Evolutionary conservation across 1,140 invertebrate genomes (phyloP).

Genomic region (Aphaenogaster ashmeadi): DNA sequence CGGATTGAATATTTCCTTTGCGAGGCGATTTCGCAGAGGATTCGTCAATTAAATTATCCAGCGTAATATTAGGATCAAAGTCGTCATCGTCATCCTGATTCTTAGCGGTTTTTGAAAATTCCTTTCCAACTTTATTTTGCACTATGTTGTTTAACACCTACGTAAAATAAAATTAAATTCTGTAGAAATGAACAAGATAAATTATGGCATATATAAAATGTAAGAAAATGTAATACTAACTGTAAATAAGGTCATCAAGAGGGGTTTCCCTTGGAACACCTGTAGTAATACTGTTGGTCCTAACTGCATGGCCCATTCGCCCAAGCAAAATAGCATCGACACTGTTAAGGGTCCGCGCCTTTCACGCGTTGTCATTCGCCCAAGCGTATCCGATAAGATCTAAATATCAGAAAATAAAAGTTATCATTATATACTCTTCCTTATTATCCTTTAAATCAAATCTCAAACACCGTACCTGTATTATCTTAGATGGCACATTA

Average conservation of each 20-base stretch:
- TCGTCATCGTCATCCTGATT: slow-evolving; percentile 87
- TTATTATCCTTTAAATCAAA: slow-evolving; percentile 18
- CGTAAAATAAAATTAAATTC: slow-evolving; percentile 16
- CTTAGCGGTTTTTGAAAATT: slow-evolving; percentile 73
- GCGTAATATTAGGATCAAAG: slow-evolving; percentile 91
- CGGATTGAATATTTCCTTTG: slow-evolving; percentile 84
- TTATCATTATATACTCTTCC: slow-evolving; percentile 12
- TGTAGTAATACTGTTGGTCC: slow-evolving; percentile 86
- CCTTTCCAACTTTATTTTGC: slow-evolving; percentile 82
- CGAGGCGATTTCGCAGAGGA: slow-evolving; percentile 85
- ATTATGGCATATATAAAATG: slow-evolving; percentile 60
- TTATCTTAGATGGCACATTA: slow-evolving; percentile 92
- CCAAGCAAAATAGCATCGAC: slow-evolving; percentile 95
- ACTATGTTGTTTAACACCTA: slow-evolving; percentile 85
- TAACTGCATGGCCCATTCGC: slow-evolving; percentile 97
- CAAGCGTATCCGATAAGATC: slow-evolving; percentile 89
- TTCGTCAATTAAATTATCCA: slow-evolving; percentile 90
- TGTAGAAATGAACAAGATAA: slow-evolving; percentile 3
- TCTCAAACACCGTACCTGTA: slow-evolving; percentile 88
- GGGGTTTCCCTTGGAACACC: slow-evolving; percentile 86
- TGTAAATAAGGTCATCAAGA: slow-evolving; percentile 90
- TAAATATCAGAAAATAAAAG: slow-evolving; percentile 73
- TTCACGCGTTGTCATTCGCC: slow-evolving; percentile 86
- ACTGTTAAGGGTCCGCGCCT: slow-evolving; percentile 90
- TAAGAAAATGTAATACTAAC: slow-evolving; percentile 81